Evolutionary conservation across 2,888 invertebrate genomes (phyloP).

Genomic region (Epinotia nisella): DNA sequence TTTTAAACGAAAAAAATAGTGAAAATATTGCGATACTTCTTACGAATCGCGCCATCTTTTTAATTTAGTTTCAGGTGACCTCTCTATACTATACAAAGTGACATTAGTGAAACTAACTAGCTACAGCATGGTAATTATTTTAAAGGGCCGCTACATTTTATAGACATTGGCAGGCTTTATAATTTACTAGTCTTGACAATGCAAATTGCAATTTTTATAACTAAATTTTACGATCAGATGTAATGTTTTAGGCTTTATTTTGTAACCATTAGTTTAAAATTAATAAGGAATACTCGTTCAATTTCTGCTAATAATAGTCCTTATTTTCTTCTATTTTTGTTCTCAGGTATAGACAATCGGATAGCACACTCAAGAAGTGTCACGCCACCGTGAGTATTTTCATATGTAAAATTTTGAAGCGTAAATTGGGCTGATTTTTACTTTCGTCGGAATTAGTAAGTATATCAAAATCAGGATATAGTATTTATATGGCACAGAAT

Average conservation of each 20-base stretch:
- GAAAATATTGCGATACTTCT: too few species aligned
- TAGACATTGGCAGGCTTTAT: too few species aligned
- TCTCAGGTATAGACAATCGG: slow-evolving; percentile 78
- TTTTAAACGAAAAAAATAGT: not conserved
- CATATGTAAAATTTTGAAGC: not conserved
- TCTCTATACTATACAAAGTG: too few species aligned
- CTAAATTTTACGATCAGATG: slow-evolving; percentile 19
- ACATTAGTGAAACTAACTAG: too few species aligned
- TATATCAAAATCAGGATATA: too few species aligned
- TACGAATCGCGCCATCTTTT: too few species aligned
- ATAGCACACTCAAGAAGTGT: slow-evolving; percentile 80
- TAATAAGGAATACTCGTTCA: not conserved
- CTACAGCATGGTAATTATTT: too few species aligned
- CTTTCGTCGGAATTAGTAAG: too few species aligned
- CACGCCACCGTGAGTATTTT: slow-evolving; percentile 76
- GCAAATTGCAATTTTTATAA: slow-evolving; percentile 7
- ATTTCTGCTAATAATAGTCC: slow-evolving; percentile 1
- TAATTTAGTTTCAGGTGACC: too few species aligned
- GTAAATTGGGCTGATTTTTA: too few species aligned
- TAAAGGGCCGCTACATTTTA: too few species aligned
- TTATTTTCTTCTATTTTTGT: slow-evolving; percentile 55
- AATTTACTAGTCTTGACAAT: not conserved
- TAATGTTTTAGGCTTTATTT: not conserved
- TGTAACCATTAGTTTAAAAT: not conserved
- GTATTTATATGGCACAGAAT: too few species aligned